These are phyloP conservation scores for Hucho hucho DNA, from an alignment of 2,113 vertebrate species.

Conservation along the genomic window DNA sequence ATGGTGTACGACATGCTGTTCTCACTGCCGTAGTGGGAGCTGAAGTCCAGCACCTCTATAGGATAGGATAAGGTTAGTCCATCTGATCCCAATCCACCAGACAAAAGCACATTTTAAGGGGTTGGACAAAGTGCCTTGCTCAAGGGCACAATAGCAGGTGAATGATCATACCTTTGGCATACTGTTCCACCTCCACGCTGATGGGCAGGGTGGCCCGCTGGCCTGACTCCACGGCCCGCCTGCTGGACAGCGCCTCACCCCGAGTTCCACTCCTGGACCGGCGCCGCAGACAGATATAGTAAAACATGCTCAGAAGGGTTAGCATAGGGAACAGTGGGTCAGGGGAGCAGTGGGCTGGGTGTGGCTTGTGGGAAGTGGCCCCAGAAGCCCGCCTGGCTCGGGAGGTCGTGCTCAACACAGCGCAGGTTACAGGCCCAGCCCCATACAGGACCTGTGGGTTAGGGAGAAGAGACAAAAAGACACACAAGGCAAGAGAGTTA, in stretches of 20 bases:
- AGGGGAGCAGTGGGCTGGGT: conserved; percentile 2
- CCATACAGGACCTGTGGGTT: conserved; percentile 78
- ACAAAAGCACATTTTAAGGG: too few species aligned
- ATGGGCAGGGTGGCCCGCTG: conserved; percentile 83
- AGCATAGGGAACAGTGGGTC: conserved; percentile 88
- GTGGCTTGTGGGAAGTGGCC: conserved; percentile 43
- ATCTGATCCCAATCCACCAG: too few species aligned
- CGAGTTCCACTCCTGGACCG: conserved; percentile 92
- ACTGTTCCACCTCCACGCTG: conserved; percentile 73
- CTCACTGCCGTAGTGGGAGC: conserved; percentile 97
- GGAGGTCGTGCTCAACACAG: conserved; percentile 47
- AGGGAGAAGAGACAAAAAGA: conserved; percentile 68
- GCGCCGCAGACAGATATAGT: conserved; percentile 98
- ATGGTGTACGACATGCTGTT: conserved; percentile 99
- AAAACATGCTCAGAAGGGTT: conserved; percentile 99
- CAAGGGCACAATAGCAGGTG: too few species aligned
- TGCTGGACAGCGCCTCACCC: conserved; percentile 90
- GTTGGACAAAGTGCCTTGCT: too few species aligned
- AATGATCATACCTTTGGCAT: not conserved
- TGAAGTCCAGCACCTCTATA: conserved; percentile 97
- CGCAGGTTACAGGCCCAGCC: conserved; percentile 53
- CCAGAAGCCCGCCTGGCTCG: conserved; percentile 40
- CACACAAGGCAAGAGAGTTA: conserved; percentile 39
- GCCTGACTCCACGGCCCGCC: conserved; percentile 87
- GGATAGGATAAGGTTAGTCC: conserved; percentile 47